A percentile compares a stretch with the other conserved stretches of the same genome.
Evolutionary conservation across 2,888 invertebrate genomes (phyloP).

Genomic region (Mesoligia furuncula): DNA sequence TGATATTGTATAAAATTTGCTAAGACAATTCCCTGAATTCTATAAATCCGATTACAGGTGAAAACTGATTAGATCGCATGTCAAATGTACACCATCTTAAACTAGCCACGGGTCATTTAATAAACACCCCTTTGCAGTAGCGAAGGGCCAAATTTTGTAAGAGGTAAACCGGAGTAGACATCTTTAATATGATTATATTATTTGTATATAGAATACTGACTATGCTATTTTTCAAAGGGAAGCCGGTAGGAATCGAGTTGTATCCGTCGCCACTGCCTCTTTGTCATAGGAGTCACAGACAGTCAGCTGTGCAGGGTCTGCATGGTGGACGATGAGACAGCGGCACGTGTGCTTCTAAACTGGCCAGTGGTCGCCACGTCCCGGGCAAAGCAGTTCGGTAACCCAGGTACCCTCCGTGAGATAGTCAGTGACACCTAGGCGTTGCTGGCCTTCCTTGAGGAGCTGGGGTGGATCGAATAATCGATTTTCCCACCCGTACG

Average conservation of each 20-base stretch:
- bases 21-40: too few species aligned
- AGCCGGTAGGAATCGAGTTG: too few species aligned
- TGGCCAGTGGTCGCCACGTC: not conserved
- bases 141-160: too few species aligned
- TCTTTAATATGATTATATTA: too few species aligned
- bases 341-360: not conserved
- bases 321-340: not conserved
- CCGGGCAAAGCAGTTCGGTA: not conserved
- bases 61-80: not conserved
- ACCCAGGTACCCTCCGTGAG: too few species aligned
- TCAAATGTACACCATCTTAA: not conserved
- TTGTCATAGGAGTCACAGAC: not conserved
- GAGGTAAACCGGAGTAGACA: too few species aligned
- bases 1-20: not conserved
- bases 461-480: not conserved
- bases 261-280: too few species aligned
- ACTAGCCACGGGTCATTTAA: not conserved
- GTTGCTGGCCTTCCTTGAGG: not conserved
- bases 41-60: too few species aligned
- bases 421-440: not conserved
- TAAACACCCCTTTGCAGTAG: not conserved
- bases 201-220: too few species aligned
- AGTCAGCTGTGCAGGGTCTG: not conserved
- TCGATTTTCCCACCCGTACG: not conserved
- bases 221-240: too few species aligned